phyloP scores from a whole-genome alignment of 1,140 invertebrate species.

The Pogonus chalceus region DNA sequence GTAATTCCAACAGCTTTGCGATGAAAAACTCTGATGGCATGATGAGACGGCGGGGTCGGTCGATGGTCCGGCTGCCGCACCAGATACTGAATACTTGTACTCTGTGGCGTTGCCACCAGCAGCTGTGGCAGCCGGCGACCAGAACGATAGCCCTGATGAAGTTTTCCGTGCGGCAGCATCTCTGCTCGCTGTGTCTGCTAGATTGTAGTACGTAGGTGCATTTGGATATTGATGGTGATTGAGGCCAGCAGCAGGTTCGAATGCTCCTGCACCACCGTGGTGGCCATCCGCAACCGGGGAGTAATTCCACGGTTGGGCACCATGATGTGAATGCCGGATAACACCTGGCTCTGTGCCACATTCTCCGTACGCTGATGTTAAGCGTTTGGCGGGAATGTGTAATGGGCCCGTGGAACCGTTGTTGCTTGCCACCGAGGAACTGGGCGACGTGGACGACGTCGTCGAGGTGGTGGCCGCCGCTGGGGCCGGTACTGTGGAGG shows the following conservation, averaged over 20 bases:
- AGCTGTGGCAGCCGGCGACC: constrained; percentile 52
- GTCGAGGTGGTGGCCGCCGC: constrained; percentile 43
- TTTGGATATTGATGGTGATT: constrained; percentile 63
- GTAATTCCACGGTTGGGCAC: constrained; percentile 57
- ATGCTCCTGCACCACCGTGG: constrained; percentile 41
- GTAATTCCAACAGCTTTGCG: constrained; percentile 64
- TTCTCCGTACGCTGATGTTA: constrained; percentile 46
- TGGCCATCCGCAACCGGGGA: constrained; percentile 52
- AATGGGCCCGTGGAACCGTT: constrained; percentile 53
- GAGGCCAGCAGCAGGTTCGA: constrained; percentile 46
- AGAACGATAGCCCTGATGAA: constrained; percentile 50
- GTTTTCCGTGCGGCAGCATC: constrained; percentile 48
- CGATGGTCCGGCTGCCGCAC: constrained; percentile 40
- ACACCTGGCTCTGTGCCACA: constrained; percentile 54
- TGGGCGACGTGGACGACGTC: constrained; percentile 58
- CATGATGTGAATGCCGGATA: constrained; percentile 59
- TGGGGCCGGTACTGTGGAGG: constrained; percentile 42
- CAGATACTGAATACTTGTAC: constrained; percentile 47
- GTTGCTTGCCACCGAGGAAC: constrained; percentile 53
- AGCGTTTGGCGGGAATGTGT: constrained; percentile 73
- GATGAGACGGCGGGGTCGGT: constrained; percentile 44
- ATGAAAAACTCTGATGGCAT: constrained; percentile 61
- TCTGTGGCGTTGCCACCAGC: constrained; percentile 43
- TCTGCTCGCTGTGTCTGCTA: constrained; percentile 48
- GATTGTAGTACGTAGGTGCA: constrained; percentile 67